phyloP scores from a whole-genome alignment of 2,888 invertebrate species.

The Oxycera nigricornis region DNA sequence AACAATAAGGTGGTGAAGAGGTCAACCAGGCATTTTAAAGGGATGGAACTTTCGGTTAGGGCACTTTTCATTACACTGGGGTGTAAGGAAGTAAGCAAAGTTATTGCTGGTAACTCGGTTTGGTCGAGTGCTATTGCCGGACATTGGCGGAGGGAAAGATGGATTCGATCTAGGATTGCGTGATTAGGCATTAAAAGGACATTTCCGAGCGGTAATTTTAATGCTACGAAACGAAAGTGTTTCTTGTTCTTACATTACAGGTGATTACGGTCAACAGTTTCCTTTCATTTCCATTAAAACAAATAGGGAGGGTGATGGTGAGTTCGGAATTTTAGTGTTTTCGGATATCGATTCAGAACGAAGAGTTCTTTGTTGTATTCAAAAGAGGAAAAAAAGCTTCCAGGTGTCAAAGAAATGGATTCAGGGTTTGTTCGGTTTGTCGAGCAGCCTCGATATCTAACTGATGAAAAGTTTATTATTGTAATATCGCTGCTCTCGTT shows the following conservation, averaged over 20 bases:
- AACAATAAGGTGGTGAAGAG: background rate
- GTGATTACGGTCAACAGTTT: slow-evolving; percentile 21
- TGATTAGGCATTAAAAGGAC: slow-evolving; percentile 48
- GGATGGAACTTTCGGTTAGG: background rate
- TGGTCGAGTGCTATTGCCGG: background rate
- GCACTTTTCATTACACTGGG: background rate
- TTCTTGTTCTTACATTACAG: slow-evolving; percentile 26
- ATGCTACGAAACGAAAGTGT: slow-evolving; percentile 38
- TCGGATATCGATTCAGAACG: no score
- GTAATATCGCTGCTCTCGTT: no score
- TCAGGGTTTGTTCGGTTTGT: no score
- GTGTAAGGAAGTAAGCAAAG: background rate
- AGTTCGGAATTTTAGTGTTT: background rate
- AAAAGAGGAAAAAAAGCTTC: no score
- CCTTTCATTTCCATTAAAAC: background rate
- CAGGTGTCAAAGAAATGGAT: no score
- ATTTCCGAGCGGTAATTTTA: slow-evolving; percentile 47
- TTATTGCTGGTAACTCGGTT: background rate
- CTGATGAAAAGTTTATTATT: no score
- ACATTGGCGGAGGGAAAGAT: slow-evolving; percentile 11
- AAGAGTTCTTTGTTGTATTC: no score
- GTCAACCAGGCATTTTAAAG: background rate
- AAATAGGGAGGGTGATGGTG: background rate
- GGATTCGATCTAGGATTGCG: slow-evolving; percentile 44
- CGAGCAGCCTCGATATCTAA: no score